Percentiles rank a stretch among this genome's conserved stretches.
Conservation (phyloP, 2,888 invertebrate species). For the Ectropis crepuscularia region DNA sequence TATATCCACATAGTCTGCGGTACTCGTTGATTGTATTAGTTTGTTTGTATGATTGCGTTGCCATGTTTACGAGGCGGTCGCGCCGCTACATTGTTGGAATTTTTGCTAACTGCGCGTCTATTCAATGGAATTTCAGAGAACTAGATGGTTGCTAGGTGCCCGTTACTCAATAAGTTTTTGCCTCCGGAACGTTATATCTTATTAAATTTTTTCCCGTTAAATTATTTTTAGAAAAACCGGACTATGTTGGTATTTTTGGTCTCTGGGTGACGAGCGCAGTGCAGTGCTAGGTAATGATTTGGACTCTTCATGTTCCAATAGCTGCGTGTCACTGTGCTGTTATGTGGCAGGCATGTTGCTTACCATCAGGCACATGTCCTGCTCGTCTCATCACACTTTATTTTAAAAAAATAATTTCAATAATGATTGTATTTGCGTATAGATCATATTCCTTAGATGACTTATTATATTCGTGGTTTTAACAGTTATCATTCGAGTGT, state of each 20-base stretch:
- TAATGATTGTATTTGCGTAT: slow-evolving; percentile 14
- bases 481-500: slow-evolving; percentile 19
- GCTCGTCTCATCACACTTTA: too few relatives aligned
- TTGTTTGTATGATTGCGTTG: slow-evolving; percentile 63
- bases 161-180: slow-evolving; percentile 16
- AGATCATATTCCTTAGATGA: slow-evolving; percentile 3
- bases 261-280: too few relatives aligned
- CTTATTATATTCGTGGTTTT: slow-evolving; percentile 8
- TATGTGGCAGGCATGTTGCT: too few relatives aligned
- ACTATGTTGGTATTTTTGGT: slow-evolving; percentile 18
- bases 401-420: too few relatives aligned
- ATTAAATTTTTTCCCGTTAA: slow-evolving; percentile 16
- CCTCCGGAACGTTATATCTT: slow-evolving; percentile 12
- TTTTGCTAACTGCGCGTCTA: slow-evolving; percentile 37
- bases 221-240: slow-evolving; percentile 2
- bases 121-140: slow-evolving; percentile 20
- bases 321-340: too few relatives aligned
- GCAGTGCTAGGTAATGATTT: too few relatives aligned
- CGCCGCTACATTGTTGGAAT: slow-evolving; percentile 47
- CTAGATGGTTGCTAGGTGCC: slow-evolving; percentile 4
- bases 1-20: slow-evolving; percentile 65
- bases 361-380: too few relatives aligned
- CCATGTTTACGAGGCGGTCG: slow-evolving; percentile 52
- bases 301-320: too few relatives aligned
- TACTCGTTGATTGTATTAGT: slow-evolving; percentile 70